A percentile compares a stretch with the other conserved stretches of the same genome.
Conservation (phyloP, 2,113 vertebrate species). For the Pan troglodytes region NHGRI_mPanTro3-v2.1_pri NC_072410.2:34943001-34943500, state of each 20-base stretch:
- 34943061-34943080: not conserved
- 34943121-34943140: not conserved
- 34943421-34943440: not conserved
- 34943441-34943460: not conserved
- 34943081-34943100: not conserved
- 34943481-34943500: not conserved
- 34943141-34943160: not conserved
- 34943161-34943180: rapidly evolving
- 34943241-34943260: not conserved
- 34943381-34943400: not conserved
- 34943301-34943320: not conserved
- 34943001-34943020: not conserved
- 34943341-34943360: not conserved
- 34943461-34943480: not conserved
- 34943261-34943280: not conserved
- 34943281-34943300: not conserved
- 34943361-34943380: not conserved
- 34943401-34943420: not conserved
- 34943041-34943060: not conserved
- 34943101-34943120: rapidly evolving
- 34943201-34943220: not conserved
- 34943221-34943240: not conserved
- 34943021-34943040: not conserved
- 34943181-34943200: not conserved
- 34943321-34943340: not conserved